phyloP scores from a whole-genome alignment of 2,113 vertebrate genomes.

The Eonycteris spelaea region DNA sequence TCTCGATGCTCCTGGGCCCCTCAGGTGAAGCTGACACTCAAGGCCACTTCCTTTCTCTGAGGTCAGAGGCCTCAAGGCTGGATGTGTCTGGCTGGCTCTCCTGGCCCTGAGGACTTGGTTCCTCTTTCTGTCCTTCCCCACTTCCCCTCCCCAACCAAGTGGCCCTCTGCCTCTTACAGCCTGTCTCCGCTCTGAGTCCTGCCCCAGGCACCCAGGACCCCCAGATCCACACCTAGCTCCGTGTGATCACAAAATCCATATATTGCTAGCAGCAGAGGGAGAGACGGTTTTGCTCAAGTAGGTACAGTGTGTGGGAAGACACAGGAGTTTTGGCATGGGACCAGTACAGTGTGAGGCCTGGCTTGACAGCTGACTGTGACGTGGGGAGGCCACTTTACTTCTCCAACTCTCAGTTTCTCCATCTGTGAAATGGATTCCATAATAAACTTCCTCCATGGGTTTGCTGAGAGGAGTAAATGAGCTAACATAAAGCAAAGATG shows the following conservation, averaged over 20 bases:
- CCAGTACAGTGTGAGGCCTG: too few relatives aligned
- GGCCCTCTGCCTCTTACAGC: background rate
- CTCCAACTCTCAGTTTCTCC: background rate
- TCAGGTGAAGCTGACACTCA: background rate
- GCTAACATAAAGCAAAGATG: background rate
- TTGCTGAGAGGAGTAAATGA: background rate
- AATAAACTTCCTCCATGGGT: background rate
- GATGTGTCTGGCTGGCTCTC: background rate
- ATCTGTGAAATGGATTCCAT: background rate
- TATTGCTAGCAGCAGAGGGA: rapidly evolving
- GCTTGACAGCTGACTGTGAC: background rate
- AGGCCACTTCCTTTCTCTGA: background rate
- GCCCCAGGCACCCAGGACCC: background rate
- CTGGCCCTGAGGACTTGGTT: background rate
- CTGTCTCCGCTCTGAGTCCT: background rate
- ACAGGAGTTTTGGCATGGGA: background rate
- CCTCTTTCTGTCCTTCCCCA: constrained; percentile 1
- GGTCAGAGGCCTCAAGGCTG: background rate
- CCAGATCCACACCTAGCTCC: background rate
- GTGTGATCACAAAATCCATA: rapidly evolving
- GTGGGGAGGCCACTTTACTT: background rate
- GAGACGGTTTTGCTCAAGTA: background rate
- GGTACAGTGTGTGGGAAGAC: background rate
- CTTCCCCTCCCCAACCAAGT: background rate
- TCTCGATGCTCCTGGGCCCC: background rate